phyloP scores from a whole-genome alignment of 2,888 invertebrate species.

The Laothoe populi region DNA sequence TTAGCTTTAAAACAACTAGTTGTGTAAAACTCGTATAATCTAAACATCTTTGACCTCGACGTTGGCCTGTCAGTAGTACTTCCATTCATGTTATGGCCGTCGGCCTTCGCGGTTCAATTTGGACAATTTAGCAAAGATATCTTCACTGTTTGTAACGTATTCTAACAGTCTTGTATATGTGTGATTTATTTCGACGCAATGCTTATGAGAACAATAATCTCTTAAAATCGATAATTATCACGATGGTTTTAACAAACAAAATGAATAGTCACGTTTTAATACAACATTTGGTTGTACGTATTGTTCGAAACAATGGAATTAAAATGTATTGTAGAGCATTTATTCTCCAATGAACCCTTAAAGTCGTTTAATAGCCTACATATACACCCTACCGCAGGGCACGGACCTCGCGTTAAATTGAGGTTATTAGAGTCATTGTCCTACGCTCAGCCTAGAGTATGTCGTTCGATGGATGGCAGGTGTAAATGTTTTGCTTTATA shows the following conservation, averaged over 20 bases:
- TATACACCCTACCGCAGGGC: neutral
- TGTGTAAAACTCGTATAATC: neutral
- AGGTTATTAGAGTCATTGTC: neutral
- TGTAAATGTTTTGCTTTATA: no score
- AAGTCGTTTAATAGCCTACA: neutral
- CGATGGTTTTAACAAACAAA: neutral
- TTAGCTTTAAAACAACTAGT: neutral
- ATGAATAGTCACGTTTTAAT: neutral
- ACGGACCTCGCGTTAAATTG: constrained; percentile 22
- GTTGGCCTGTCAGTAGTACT: constrained; percentile 52
- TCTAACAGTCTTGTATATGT: neutral
- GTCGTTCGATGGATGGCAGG: neutral
- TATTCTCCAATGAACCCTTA: neutral
- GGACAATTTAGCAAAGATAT: constrained; percentile 50
- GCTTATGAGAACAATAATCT: no score
- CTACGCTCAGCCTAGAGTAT: neutral
- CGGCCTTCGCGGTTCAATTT: constrained; percentile 58
- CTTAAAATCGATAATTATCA: neutral
- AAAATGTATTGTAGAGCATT: neutral
- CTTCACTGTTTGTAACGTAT: constrained; percentile 33
- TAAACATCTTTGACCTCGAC: constrained; percentile 17
- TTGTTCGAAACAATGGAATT: neutral
- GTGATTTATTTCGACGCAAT: no score
- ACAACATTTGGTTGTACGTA: neutral
- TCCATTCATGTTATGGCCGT: constrained; percentile 49